phyloP scores from a whole-genome alignment of 2,113 vertebrate species.

The Oxyruncus cristatus region DNA sequence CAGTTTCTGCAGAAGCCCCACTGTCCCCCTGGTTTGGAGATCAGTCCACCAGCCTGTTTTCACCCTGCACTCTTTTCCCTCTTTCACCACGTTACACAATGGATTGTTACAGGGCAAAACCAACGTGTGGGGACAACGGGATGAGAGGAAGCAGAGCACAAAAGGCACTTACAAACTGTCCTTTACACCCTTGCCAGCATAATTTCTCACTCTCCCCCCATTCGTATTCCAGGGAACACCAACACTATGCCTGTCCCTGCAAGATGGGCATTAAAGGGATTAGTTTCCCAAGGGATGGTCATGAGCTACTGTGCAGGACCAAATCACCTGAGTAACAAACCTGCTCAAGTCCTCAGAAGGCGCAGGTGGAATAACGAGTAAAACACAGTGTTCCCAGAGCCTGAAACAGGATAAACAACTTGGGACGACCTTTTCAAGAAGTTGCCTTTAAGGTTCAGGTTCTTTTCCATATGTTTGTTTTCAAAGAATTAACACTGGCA shows the following conservation, averaged over 20 bases:
- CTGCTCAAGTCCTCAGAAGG: neutral
- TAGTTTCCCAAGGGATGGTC: neutral
- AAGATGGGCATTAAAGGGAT: neutral
- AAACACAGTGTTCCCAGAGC: neutral
- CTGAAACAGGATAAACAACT: neutral
- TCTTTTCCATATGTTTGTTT: neutral
- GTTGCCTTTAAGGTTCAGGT: neutral
- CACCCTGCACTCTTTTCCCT: neutral
- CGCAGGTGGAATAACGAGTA: neutral
- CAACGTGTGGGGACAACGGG: accelerated
- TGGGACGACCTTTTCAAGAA: neutral
- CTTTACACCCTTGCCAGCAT: neutral
- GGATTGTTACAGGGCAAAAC: neutral
- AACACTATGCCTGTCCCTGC: neutral
- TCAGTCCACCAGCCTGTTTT: neutral
- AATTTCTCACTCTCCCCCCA: neutral
- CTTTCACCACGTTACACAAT: accelerated
- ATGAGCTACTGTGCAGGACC: neutral
- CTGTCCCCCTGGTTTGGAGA: neutral
- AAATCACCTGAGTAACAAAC: neutral
- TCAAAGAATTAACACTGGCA: neutral
- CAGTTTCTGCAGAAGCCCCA: neutral
- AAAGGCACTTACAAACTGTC: neutral
- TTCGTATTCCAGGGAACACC: neutral
- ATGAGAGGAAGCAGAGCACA: neutral